Conservation (phyloP, 2,113 vertebrate species). For the Centropus unirufus region DNA sequence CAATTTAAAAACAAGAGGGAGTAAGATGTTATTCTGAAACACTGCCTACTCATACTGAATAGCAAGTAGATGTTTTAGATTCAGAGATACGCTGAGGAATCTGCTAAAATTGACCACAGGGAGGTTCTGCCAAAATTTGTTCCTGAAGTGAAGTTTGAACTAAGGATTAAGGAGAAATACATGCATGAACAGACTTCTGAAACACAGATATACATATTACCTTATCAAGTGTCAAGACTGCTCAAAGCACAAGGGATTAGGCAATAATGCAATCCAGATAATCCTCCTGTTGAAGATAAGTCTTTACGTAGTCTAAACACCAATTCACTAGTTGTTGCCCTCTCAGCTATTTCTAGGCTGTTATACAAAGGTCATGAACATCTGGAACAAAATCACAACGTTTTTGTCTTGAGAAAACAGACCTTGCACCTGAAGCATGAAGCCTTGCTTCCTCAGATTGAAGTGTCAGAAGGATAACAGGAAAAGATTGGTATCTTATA, state of each 20-base stretch:
- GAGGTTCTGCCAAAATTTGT: background rate
- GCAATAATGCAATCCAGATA: slow-evolving; percentile 12
- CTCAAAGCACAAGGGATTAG: background rate
- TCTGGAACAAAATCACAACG: background rate
- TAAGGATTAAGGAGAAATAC: background rate
- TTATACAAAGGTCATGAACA: background rate
- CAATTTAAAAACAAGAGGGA: background rate
- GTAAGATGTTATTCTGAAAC: background rate
- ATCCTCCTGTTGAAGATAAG: background rate
- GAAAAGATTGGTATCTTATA: background rate
- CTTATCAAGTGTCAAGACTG: slow-evolving; percentile 15
- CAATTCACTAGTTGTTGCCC: background rate
- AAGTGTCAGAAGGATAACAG: background rate
- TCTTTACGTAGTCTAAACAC: fast-evolving
- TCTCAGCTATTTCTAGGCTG: background rate
- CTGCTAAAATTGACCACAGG: background rate
- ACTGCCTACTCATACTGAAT: fast-evolving
- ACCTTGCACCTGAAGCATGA: background rate
- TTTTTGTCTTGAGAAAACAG: background rate
- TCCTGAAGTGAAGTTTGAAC: background rate
- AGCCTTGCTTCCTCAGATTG: background rate
- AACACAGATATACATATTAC: slow-evolving; percentile 5
- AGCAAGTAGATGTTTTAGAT: background rate
- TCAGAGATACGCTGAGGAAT: background rate
- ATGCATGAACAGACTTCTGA: background rate